phyloP scores from a whole-genome alignment of 30 jellyfish, hydroid and myxozoan genomes.

The Haliclystus octoradiatus region DNA sequence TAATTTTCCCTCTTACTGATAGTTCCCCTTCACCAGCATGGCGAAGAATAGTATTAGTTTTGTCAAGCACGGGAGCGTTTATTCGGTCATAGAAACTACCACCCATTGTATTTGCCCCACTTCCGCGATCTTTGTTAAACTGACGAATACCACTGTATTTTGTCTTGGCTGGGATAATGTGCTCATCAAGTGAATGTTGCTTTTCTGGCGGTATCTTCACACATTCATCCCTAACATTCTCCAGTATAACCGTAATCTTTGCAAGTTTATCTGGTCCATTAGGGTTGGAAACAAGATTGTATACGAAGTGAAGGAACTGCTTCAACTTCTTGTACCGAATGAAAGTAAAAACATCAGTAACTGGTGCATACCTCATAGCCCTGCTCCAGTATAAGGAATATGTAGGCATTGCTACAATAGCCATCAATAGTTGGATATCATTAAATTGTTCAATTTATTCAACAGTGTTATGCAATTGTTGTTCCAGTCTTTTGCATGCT shows the following conservation, averaged over 20 bases:
- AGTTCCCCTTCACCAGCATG: no score
- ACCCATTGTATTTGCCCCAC: not conserved
- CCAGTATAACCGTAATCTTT: constrained; percentile 31
- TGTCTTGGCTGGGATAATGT: constrained; percentile 40
- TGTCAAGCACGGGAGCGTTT: no score
- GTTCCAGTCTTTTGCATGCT: constrained; percentile 30
- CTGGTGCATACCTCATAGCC: constrained; percentile 28
- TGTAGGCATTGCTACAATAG: constrained; percentile 25
- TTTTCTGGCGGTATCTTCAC: constrained; percentile 40
- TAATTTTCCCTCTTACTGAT: no score
- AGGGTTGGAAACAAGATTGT: constrained; percentile 17
- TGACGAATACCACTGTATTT: constrained; percentile 37
- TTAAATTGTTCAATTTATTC: constrained; percentile 27
- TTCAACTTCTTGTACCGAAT: constrained; percentile 26
- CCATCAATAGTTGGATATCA: constrained; percentile 62
- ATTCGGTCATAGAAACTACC: no score
- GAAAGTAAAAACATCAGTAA: constrained; percentile 44
- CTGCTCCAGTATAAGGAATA: constrained; percentile 46
- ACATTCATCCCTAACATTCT: constrained; percentile 22
- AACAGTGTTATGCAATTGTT: constrained; percentile 4
- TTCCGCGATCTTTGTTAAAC: constrained; percentile 16
- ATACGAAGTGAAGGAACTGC: constrained; percentile 27
- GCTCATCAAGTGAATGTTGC: constrained; percentile 40
- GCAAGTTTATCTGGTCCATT: constrained; percentile 22
- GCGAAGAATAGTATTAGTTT: no score